Evolutionary conservation across 2,113 vertebrate genomes (phyloP), one percentile per base, ranked within the genome.

Genomic region (Leptocoma aspasia): DNA sequence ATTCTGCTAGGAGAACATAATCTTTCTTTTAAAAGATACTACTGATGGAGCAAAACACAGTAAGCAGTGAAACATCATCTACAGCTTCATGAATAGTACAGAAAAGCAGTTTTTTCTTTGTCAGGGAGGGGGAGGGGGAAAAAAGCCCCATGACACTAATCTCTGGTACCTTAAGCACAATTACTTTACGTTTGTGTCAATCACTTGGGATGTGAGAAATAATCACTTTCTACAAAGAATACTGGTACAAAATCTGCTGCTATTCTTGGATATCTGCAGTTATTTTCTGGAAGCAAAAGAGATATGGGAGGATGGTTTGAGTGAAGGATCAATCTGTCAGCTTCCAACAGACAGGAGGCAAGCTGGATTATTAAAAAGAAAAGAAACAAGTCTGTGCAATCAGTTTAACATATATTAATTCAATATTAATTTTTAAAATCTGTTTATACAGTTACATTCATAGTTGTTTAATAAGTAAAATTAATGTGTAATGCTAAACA

Each of bases 121-220:
- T 71, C 57, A 20, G 18, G 13, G 31, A 27, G 21, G n/a, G 13
- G 33, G 41, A 47, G 56, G 39, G 50, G 44, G 17, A 13, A 61
- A 84, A 54, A 89, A 66, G 50, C n/a, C 49, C 30, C 63, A 61
- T 47, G 22, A 70, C 65, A 66, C 20, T 75, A 71, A 93, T 85
- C 59, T 69, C 79, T 68, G 41, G 30, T 82, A 85, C 52, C 53
- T 90, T 60, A 79, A 93, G 65, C 65, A 81, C 77, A 95, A 89
- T 60, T 91, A 86, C 53, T 81, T 91, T 68, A 92, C 4, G 20
- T 82, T 89, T 86, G 49, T 79, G 86, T 91, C 95, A 96, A 49
- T 95, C 94, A 89, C 54, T 82, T 79, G 57, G 69, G 64, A 76
- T 42, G 28, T 68, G 81, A 92, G 57, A 94, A 94, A 95, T 78